Base-by-base conservation (phyloP, 2,113 vertebrate species). In the Lamprotornis superbus region DNA sequence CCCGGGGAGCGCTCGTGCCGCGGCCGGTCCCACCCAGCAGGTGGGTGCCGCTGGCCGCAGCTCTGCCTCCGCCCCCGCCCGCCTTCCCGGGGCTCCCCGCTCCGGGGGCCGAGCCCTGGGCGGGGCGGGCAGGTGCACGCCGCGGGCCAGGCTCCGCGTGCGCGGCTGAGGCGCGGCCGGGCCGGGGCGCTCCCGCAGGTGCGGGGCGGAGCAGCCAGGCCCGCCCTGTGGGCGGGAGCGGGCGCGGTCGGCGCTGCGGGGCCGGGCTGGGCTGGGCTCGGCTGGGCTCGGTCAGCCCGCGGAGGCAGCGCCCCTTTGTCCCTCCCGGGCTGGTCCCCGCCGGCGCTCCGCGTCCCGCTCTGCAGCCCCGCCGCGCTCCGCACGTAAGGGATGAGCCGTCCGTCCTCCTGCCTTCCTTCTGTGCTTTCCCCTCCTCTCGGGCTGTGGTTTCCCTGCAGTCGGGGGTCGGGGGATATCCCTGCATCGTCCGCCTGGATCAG, bases 341-440 rank as follows among this genome's bases (percentile, higher is more conserved):
- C 18, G 59, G 37, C 15, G 27, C 12, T 52, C 37, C 16, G 69
- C 11, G 69, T 46, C 39, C 24, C 33, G 33, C 53, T 46, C 77
- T 0, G 60, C 68, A 33, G 33, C 67, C 75, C 17, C 49, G 40
- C 40, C 40, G 40, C 19, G 63, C 69, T 83, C 92, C 47, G 46
- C 89, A 92, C 78, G 95, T 94, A 97, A 97, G 96, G 30, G 73
- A 23, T 46, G 11, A 55, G 55, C 61, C 20, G 4, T 20, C 52
- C 35, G 31, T 21, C 13, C 53, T 59, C n/a, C 21, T 15, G 30
- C 50, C 40, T 27, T 25, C 55, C 40, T 24, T 15, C 53, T 24
- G 39, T 17, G 47, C 79, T 60, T n/a, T 35, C 30, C n/a, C 25
- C 39, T 67, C 27, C 49, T 14, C 64, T 42, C 3, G 81, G 40